Base-by-base conservation (phyloP, 2,113 vertebrate genomes). In the Podiceps cristatus region DNA sequence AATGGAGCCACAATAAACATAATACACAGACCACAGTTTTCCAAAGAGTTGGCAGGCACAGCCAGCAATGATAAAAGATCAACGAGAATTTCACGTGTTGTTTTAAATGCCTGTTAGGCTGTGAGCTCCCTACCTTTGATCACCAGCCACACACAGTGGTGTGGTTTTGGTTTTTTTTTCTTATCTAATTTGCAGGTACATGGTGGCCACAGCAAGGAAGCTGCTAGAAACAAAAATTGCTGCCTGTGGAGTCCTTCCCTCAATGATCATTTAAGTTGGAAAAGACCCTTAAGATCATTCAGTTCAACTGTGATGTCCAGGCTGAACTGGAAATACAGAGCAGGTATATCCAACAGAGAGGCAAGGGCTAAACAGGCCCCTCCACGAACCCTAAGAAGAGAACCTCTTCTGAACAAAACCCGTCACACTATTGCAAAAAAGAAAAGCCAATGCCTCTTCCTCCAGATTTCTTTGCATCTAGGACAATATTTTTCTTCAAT, bases 1-100 rank as follows among this genome's bases (percentile, higher is more conserved):
- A 95, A 76, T 22, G 77, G 80, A 96, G 91, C 76, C 91, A 97
- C 94, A 94, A 85, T 93, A 93, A 97, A 90, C 4, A 45, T 69
- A 94, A 94, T 24, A 87, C 79, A 84, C 64, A 91, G 79, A 87
- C 88, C 95, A 85, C 80, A 95, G 88, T 80, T 49, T 89, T 96
- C 83, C 93, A 85, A 78, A 85, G 89, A 79, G 86, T 23, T 96
- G 91, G 96, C 96, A 96, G 74, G 75, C 86, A 29, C 76, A 91
- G 84, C 18, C 91, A 93, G 84, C 77, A 72, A 73, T 87, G 94
- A 94, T 85, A 96, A 95, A 96, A 96, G 91, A 95, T 91, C 94
- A 94, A 82, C 76, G 9, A 79, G 83, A 73, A 95, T 85, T 82
- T 96, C 93, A 82, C 68, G 73, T 33, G 86, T 72, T 93, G 62